Evolutionary conservation across 2,888 invertebrate genomes (phyloP).

Genomic region (Oscheius myriophilus): DNA sequence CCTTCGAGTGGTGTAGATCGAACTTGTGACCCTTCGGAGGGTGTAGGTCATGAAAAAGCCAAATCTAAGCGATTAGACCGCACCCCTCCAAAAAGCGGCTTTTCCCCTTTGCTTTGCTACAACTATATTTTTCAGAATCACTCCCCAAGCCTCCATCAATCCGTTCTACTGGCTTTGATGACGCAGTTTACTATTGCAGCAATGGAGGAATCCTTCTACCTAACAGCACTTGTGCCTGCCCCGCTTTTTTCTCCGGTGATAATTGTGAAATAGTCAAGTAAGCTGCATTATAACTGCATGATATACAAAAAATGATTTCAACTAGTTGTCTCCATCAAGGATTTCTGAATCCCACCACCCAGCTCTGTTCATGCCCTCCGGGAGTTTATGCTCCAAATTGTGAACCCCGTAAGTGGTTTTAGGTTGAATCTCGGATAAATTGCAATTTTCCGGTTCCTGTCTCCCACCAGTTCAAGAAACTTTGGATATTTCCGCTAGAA

Average conservation of each 20-base stretch:
- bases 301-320: background rate
- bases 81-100: no score
- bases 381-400: slow-evolving; percentile 43
- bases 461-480: slow-evolving; percentile 6
- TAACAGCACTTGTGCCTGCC: slow-evolving; percentile 44
- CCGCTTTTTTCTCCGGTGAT: slow-evolving; percentile 36
- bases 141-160: background rate
- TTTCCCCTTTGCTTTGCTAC: no score
- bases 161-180: background rate
- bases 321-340: slow-evolving; percentile 42
- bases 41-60: no score
- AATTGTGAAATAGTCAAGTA: slow-evolving; percentile 25
- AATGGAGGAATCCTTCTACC: slow-evolving; percentile 44
- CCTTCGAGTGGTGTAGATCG: no score
- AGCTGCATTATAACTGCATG: background rate
- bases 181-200: slow-evolving; percentile 19
- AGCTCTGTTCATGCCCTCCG: slow-evolving; percentile 37
- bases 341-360: slow-evolving; percentile 35
- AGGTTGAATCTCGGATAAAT: background rate
- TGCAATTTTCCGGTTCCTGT: background rate
- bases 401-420: slow-evolving; percentile 29
- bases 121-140: slow-evolving; percentile 8
- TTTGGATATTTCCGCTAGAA: slow-evolving; percentile 1
- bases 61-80: no score
- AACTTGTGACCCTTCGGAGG: no score